Evolutionary conservation across 2,113 vertebrate species (phyloP), one percentile per base, ranked within the genome.

Genomic region (Hydrochoerus hydrochaeris): DNA sequence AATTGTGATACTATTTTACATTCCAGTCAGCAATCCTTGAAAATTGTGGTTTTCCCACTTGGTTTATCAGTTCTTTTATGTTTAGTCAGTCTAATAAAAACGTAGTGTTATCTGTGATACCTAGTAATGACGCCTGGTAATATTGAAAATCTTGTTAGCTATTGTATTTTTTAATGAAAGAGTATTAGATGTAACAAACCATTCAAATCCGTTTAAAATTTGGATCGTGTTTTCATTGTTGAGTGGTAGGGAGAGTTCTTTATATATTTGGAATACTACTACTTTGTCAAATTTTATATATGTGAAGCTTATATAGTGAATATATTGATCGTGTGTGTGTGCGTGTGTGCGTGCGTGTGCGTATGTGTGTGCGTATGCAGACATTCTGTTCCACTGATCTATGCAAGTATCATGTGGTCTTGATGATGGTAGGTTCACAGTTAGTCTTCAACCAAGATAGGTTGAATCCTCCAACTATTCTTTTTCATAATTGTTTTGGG

Each of bases 31-130:
- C 46, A 85, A 52, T 44, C 35, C 30, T 60, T 73, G 44, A 80
- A 7, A 71, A 85, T 81, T 73, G 28, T 44, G 35, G 22, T 80
- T 90, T 46, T 44, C 32, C n/a, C 38, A 83, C 20, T 85, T 93
- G 69, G 20, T 89, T 52, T 85, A 54, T 95, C 75, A 82, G 32
- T 85, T 57, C 69, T 96, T 90, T 81, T 73, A 62, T 67, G 89
- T 77, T 85, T 83, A 78, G 41, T 54, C 62, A 90, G 89, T 90
- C 41, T 80, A 77, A 41, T 85, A 54, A 80, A 52, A 54, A 24
- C 32, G 41, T 35, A 30, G 22, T 90, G 12, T 44, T 69, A 80
- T 38, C 82, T 77, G 44, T 46, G 73, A 28, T 44, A 77, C 12
- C 73, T 28, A 30, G 44, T 77, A 46, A 46, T 77, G 44, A 67